Base-by-base conservation (phyloP, 2,888 invertebrate species). In the Cheilosia vernalis region DNA sequence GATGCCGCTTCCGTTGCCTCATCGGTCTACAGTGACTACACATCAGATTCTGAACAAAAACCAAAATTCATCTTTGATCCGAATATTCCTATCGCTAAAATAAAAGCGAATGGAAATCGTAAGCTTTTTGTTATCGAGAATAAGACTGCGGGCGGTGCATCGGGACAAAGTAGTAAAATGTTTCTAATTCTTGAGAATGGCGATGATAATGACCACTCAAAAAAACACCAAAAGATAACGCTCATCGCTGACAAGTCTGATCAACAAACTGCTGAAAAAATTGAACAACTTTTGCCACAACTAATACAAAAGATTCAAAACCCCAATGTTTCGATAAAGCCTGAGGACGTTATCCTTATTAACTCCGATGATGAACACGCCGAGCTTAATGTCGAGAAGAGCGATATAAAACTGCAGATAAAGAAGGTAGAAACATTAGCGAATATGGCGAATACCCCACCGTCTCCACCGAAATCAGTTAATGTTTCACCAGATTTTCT, bases 401-500 rank as follows among this genome's bases (percentile, higher is more conserved):
- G 2, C 19, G 74, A 76, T 0, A 24, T 84, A 7, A 79, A 79
- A 21, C 44, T 84, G 19, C 44, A 84, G 55, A 84, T 84, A 30
- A 58, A 84, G 47, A 44, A 80, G 2, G 85, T 81, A 1, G 81
- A 85, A 37, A 80, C 85, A n/a, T 19, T 85, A 44, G 66, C 56
- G 40, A 72, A 53, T 76, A 80, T 74, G 55, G 4, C 51, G 15
- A 27, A 10, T 27, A 6, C 81, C 2, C 3, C 70, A 55, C 49
- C 69, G 17, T 30, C 64, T 0, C 58, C 58, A 24, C 64, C 74
- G 0, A 79, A 66, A 37, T 49, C 76, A 15, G 73, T 91, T 0
- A 91, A 91, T 78, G 87, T 91, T 2, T 91, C 91, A 15, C 89
- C 91, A 1, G 91, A 91, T 72, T 91, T 91, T 82, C 88, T 91